Conservation (phyloP, 1,140 invertebrate species). For the Vollenhovia emeryi region DNA sequence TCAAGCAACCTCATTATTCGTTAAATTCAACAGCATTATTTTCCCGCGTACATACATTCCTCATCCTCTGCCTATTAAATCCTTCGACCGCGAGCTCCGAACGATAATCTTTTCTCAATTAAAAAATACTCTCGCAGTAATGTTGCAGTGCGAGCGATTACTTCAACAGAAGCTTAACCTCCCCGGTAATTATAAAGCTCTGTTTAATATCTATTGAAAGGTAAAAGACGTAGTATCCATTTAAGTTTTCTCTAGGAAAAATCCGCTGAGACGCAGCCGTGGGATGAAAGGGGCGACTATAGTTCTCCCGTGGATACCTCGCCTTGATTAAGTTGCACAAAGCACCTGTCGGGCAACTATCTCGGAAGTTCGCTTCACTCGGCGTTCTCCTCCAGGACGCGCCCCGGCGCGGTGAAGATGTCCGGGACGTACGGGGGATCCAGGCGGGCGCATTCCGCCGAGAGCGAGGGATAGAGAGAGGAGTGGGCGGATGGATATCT, state of each 20-base stretch:
- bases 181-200: background rate
- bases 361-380: background rate
- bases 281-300: background rate
- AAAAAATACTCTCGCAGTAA: background rate
- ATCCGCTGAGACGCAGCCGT: background rate
- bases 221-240: background rate
- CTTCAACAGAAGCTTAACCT: conserved; percentile 2
- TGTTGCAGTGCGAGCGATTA: background rate
- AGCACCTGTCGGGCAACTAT: background rate
- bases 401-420: conserved; percentile 17
- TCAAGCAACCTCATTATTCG: too few relatives aligned
- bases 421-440: conserved; percentile 13
- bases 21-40: too few relatives aligned
- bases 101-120: background rate
- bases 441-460: conserved; percentile 9
- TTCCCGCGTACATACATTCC: too few relatives aligned
- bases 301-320: background rate
- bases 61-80: background rate
- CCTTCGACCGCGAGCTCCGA: background rate
- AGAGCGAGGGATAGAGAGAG: background rate
- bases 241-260: conserved; percentile 8
- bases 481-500: background rate
- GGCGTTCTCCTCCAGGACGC: background rate
- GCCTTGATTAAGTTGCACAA: conserved; percentile 30
- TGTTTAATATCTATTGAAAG: conserved; percentile 33